Base-by-base conservation (phyloP, 2,797 vertebrate genomes). In the Acropternis orthonyx region DNA sequence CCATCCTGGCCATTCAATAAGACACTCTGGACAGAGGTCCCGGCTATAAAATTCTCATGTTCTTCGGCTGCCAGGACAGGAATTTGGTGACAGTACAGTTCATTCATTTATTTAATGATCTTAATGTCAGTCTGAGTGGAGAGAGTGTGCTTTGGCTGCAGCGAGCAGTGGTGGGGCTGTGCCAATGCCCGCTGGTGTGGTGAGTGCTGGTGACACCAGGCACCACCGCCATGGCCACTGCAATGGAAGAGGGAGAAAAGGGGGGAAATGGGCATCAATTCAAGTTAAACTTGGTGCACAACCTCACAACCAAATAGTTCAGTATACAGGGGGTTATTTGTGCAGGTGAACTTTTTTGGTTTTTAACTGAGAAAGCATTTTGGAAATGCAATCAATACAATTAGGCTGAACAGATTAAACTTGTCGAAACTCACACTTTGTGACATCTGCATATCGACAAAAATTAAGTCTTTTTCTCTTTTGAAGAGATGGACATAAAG, bases 91-190 rank as follows among this genome's bases (percentile, higher is more conserved):
- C 87, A 74, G 87, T 17, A 75, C 89, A 93, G 92, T 83, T 91
- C 56, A 96, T 93, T 96, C 74, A 85, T 67, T 89, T 82, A 69
- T 74, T 93, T 96, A 91, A 96, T 46, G 87, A 92, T 69, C 78
- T 92, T 63, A 89, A 82, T 9, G 77, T 56, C 94, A 91, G 78
- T 19, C 87, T 87, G 74, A 79, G 91, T 46, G 65, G 78, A 89
- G 87, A 49, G 85, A 95, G 61, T 43, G 55, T 87, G 87, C 84
- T 91, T 55, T 95, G 94, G 94, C 88, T 89, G 51, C 90, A 86
- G 79, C 37, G 6, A 79, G 84, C 16, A 74, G 54, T 7, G 2
- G 51, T 39, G 84, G 77, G 71, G 63, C 12, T 0, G 16, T 89
- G 95, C 88, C 90, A 90, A 73, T 36, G 32, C 28, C 63, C 49